Evolutionary conservation across 1,140 invertebrate genomes (phyloP).

Genomic region (Psilanteris sp.): DNA sequence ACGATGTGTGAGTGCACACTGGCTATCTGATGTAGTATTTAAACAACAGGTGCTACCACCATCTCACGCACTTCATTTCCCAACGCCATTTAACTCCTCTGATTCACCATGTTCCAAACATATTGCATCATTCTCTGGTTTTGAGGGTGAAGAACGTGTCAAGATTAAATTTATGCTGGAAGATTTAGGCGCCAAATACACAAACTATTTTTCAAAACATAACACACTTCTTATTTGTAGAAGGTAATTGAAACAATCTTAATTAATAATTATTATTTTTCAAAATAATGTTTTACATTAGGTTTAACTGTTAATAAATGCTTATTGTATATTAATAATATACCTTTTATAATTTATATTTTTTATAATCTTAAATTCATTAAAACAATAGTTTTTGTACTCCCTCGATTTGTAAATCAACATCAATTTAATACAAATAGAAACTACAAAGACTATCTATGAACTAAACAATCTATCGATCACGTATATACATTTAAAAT

Average conservation of each 20-base stretch:
- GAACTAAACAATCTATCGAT: no score
- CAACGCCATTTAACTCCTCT: constrained; percentile 86
- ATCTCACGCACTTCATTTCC: constrained; percentile 95
- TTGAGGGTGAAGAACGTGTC: constrained; percentile 89
- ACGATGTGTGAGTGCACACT: constrained; percentile 95
- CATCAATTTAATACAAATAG: no score
- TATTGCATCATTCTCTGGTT: constrained; percentile 91
- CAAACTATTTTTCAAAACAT: constrained; percentile 86
- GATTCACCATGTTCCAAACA: constrained; percentile 84
- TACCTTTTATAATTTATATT: no score
- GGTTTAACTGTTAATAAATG: no score
- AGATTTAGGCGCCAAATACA: constrained; percentile 90
- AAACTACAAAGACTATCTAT: no score
- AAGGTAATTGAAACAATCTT: constrained; percentile 72
- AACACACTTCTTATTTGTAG: constrained; percentile 87
- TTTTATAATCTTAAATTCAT: no score
- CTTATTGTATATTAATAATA: no score
- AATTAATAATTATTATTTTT: no score
- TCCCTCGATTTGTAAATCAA: no score
- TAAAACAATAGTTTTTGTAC: no score
- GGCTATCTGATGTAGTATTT: constrained; percentile 94
- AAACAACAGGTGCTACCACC: constrained; percentile 92
- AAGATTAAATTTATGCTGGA: constrained; percentile 92
- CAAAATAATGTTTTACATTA: no score
- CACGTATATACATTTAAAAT: no score